Evolutionary conservation across 1,140 invertebrate genomes (phyloP).

Genomic region (fruit fly (Drosophila melanogaster)): Release_6_plus_ISO1_MT NT_033777.3:9980501-9981000

Average conservation of each 20-base stretch:
- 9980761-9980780: slow-evolving; percentile 69
- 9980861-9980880: slow-evolving; percentile 38
- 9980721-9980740: slow-evolving; percentile 39
- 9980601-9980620: slow-evolving; percentile 9
- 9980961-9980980: neutral
- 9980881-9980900: slow-evolving; percentile 44
- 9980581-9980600: slow-evolving; percentile 32
- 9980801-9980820: slow-evolving; percentile 74
- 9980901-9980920: neutral
- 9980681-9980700: slow-evolving; percentile 19
- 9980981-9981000: neutral
- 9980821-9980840: slow-evolving; percentile 78
- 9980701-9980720: slow-evolving; percentile 23
- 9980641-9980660: slow-evolving; percentile 44
- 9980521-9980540: slow-evolving; percentile 64
- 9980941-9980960: neutral
- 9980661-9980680: slow-evolving; percentile 45
- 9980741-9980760: slow-evolving; percentile 60
- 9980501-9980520: slow-evolving; percentile 16
- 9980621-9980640: slow-evolving; percentile 51
- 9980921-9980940: neutral
- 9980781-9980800: slow-evolving; percentile 62
- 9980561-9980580: slow-evolving; percentile 16
- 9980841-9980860: slow-evolving; percentile 72
- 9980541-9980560: slow-evolving; percentile 54